Conservation (phyloP, 2,113 vertebrate genomes). For the Dasyurus viverrinus region DNA sequence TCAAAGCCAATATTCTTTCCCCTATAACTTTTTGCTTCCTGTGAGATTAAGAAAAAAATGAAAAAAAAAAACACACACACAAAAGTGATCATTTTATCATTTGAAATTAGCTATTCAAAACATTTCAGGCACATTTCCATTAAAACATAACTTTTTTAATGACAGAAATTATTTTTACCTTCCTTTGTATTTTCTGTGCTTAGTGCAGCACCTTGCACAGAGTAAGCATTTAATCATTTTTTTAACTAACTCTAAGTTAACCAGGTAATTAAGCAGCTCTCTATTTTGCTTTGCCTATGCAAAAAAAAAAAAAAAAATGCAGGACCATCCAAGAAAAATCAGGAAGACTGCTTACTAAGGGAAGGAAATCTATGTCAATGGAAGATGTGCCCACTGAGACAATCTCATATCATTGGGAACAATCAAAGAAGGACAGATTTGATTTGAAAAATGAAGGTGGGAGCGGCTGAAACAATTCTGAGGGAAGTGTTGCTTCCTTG, state of each 20-base stretch:
- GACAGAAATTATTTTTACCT: neutral
- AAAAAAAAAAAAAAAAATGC: neutral
- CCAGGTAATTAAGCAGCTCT: neutral
- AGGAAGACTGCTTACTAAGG: neutral
- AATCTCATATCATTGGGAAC: neutral
- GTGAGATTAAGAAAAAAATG: neutral
- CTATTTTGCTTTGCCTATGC: neutral
- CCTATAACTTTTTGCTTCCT: neutral
- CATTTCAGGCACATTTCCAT: neutral
- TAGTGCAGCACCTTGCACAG: neutral
- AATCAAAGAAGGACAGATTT: neutral
- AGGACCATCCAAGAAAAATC: neutral
- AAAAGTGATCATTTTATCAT: too few relatives aligned
- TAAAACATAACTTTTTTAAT: neutral
- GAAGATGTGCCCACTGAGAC: neutral
- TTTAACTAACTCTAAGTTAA: neutral
- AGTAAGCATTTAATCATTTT: neutral
- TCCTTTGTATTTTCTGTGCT: neutral
- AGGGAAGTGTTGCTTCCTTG: neutral
- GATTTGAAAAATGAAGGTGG: neutral
- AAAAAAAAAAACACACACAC: neutral
- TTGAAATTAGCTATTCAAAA: neutral
- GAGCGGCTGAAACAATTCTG: too few relatives aligned
- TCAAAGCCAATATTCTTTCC: neutral
- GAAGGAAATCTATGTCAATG: neutral